Evolutionary conservation across 2,888 invertebrate genomes (phyloP).

Genomic region (Chrysotoxum bicinctum): DNA sequence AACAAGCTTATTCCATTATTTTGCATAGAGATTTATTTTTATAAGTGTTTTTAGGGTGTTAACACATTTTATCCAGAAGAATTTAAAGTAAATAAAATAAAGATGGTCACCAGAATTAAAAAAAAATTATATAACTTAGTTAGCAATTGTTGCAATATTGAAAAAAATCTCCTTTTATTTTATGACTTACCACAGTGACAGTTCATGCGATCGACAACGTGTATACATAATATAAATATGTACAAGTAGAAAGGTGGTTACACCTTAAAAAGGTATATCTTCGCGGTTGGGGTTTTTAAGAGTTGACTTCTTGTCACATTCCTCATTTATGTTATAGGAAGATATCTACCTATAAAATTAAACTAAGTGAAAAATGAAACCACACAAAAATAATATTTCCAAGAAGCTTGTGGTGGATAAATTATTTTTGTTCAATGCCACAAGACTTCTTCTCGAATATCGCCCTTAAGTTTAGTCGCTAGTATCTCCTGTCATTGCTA

Average conservation of each 20-base stretch:
- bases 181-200: constrained; percentile 10
- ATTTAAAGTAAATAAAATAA: neutral
- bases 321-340: constrained; percentile 38
- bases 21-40: too few species aligned
- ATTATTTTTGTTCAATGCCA: constrained; percentile 53
- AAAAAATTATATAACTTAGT: neutral
- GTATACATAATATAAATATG: neutral
- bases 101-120: constrained; percentile 11
- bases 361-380: constrained; percentile 44
- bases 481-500: neutral
- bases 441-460: constrained; percentile 62
- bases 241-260: constrained; percentile 24
- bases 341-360: neutral
- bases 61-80: too few species aligned
- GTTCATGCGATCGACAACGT: constrained; percentile 3
- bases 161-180: constrained; percentile 1
- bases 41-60: too few species aligned
- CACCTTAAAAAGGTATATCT: constrained; percentile 43
- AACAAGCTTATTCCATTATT: too few species aligned
- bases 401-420: constrained; percentile 64
- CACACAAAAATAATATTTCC: constrained; percentile 65
- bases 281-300: constrained; percentile 24
- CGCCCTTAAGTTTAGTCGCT: constrained; percentile 20
- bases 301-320: constrained; percentile 59
- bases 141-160: constrained; percentile 21